Evolutionary conservation across 2,113 vertebrate species (phyloP), one percentile per base, ranked within the genome.

Genomic region (Microtus montanus): DNA sequence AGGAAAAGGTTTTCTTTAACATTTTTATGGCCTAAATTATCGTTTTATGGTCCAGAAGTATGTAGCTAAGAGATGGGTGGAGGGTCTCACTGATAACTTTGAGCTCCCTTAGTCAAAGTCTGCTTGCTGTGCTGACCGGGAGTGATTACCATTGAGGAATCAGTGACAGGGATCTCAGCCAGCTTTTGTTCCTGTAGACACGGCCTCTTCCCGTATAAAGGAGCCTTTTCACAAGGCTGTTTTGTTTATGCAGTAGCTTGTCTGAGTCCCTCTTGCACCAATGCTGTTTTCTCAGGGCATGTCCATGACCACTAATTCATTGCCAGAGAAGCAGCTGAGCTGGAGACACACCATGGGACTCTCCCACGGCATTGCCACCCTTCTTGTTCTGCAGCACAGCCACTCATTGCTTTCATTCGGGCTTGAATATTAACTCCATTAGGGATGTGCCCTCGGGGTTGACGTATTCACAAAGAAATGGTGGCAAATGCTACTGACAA

Each of bases 21-120:
- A 73, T 94, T 93, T 94, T 70, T 79, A 71, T 91, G 26, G 4
- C 87, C 54, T 89, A 24, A 77, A 26, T 84, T 95, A 24, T 87
- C 92, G 26, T 49, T 78, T 47, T 66, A 41, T 63, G 24, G n/a
- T 64, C 61, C 64, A 73, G 38, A 88, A 79, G 54, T 52, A 17
- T 71, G 49, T 54, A 79, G 61, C 92, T 33, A 73, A 30, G 85
- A 66, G 24, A 63, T 90, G 33, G 82, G 63, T 22, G 70, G 7
- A 14, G 91, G 0, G 70, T 92, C 26, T 96, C 41, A 87, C 12
- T 4, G 38, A 87, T 87, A 86, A 47, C 47, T 82, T 68, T 41
- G 38, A 63, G 11, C 9, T 93, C 61, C 44, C n/a, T 82, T 44
- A 73, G 35, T 77, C 22, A 35, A 84, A 89, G 63, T 61, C 79